phyloP scores from a whole-genome alignment of 2,888 invertebrate genomes.

The Margaritifera margaritifera region DNA sequence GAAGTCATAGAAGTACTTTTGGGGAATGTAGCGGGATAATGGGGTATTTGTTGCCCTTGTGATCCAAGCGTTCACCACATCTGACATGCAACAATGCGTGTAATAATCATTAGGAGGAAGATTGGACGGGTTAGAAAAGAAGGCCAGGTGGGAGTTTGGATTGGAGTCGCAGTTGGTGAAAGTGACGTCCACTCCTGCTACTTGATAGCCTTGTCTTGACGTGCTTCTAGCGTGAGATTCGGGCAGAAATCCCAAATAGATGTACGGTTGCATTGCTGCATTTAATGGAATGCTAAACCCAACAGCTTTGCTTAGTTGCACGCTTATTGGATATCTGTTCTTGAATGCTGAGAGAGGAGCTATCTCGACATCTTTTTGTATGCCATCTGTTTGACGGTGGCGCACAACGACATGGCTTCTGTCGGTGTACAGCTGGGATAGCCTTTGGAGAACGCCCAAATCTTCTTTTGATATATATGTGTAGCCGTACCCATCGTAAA shows the following conservation, averaged over 20 bases:
- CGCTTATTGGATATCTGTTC: background rate
- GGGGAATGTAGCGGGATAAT: background rate
- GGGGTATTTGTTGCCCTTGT: background rate
- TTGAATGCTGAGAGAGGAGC: conserved; percentile 1
- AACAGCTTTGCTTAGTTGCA: background rate
- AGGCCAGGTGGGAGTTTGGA: conserved; percentile 5
- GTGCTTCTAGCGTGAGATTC: background rate
- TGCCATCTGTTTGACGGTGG: background rate
- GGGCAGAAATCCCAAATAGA: conserved; percentile 9
- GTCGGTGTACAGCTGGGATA: conserved; percentile 3
- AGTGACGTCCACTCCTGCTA: conserved; percentile 1
- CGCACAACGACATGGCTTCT: conserved; percentile 1
- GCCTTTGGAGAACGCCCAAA: background rate
- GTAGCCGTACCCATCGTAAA: conserved; percentile 5
- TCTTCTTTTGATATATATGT: conserved; percentile 3
- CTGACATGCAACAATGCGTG: background rate
- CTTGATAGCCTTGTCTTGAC: conserved; percentile 5
- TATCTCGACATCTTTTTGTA: conserved; percentile 7
- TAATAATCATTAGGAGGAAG: background rate
- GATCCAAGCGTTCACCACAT: conserved; percentile 1
- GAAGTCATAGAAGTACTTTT: conserved; percentile 5
- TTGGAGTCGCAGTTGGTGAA: conserved; percentile 8
- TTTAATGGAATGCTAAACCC: conserved; percentile 3
- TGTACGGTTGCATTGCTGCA: background rate
- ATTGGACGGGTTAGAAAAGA: conserved; percentile 1